Evolutionary conservation across 2,113 vertebrate genomes (phyloP).

Genomic region (Ptyas mucosa): DNA sequence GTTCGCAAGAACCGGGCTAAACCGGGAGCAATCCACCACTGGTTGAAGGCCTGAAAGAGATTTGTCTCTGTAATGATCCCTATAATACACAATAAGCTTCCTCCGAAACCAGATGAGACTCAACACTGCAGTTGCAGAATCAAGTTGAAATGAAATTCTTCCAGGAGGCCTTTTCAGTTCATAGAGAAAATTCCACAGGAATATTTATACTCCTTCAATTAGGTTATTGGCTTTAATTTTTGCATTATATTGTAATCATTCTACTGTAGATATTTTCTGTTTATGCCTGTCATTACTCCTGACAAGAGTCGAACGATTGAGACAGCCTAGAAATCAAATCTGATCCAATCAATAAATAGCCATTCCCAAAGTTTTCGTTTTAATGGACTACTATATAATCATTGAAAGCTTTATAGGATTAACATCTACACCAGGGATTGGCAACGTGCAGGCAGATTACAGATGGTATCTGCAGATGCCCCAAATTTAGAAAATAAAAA

Average conservation of each 20-base stretch:
- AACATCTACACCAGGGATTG: background rate
- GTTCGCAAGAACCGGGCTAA: too few species aligned
- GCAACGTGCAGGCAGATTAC: background rate
- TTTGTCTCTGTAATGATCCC: background rate
- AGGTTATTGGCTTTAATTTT: background rate
- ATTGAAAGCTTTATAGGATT: background rate
- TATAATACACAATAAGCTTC: background rate
- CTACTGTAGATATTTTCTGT: background rate
- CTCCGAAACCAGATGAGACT: background rate
- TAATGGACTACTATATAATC: background rate
- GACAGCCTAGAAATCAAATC: background rate
- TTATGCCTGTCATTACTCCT: background rate
- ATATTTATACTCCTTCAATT: background rate
- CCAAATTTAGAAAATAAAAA: background rate
- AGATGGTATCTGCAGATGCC: background rate
- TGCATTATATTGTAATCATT: background rate
- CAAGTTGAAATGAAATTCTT: background rate
- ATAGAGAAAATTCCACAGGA: background rate
- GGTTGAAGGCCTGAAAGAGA: background rate
- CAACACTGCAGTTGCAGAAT: background rate
- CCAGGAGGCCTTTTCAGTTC: background rate
- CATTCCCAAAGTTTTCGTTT: background rate
- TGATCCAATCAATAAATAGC: background rate
- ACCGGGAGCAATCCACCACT: too few species aligned
- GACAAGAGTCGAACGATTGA: background rate